These are phyloP conservation scores for Meteorus cinctellus DNA, from an alignment of 2,888 invertebrate genomes.

Conservation along the genomic window DNA sequence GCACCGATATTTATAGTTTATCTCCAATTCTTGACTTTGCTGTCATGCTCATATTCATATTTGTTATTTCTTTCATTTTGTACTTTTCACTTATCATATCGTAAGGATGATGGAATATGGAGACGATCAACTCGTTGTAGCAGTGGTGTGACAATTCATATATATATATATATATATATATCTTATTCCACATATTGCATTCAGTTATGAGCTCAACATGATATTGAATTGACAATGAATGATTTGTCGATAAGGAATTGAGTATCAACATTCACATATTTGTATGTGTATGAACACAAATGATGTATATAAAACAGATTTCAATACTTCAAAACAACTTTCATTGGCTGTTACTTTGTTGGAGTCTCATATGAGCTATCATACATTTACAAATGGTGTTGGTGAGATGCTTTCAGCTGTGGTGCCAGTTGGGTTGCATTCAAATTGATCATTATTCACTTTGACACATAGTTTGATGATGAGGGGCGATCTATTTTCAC, in stretches of 20 bases:
- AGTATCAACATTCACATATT: not conserved
- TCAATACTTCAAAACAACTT: constrained; percentile 36
- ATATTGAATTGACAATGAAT: constrained; percentile 34
- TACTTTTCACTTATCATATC: not conserved
- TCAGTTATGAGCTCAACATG: constrained; percentile 28
- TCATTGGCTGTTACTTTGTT: constrained; percentile 41
- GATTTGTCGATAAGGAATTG: constrained; percentile 29
- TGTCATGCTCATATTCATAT: not conserved
- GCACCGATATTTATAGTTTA: not conserved
- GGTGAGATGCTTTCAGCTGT: no score
- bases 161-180: constrained; percentile 16
- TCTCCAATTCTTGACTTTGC: constrained; percentile 6
- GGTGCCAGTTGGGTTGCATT: no score
- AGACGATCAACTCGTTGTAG: constrained; percentile 37
- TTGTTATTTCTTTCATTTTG: not conserved
- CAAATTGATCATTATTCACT: no score
- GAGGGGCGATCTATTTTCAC: no score
- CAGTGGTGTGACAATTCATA: constrained; percentile 3
- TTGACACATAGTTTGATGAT: no score
- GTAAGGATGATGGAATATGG: constrained; percentile 25
- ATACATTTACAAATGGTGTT: constrained; percentile 44
- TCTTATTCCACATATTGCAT: no score
- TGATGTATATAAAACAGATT: not conserved
- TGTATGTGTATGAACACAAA: not conserved
- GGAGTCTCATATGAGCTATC: constrained; percentile 52